Conservation (phyloP, 2,888 invertebrate species). For the Caenorhabditis afra region DNA sequence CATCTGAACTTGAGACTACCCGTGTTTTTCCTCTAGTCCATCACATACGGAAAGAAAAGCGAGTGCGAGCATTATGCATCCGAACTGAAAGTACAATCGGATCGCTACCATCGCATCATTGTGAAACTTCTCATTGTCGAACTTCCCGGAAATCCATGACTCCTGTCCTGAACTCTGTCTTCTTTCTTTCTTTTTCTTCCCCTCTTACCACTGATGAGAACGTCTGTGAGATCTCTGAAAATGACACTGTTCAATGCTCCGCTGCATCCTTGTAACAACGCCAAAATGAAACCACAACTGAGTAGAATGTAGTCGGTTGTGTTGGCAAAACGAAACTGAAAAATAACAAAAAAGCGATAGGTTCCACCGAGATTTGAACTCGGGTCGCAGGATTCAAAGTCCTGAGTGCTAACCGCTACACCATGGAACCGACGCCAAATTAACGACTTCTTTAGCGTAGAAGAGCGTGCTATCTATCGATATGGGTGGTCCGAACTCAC, state of each 20-base stretch:
- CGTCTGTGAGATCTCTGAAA: conserved; percentile 48
- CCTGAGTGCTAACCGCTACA: conserved; percentile 71
- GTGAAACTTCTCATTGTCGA: conserved; percentile 18
- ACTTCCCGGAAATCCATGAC: conserved; percentile 18
- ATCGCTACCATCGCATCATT: conserved; percentile 59
- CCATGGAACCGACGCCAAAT: conserved; percentile 56
- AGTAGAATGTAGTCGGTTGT: conserved; percentile 21
- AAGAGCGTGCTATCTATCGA: too few relatives aligned
- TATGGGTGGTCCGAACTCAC: conserved; percentile 11
- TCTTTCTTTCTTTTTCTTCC: not conserved
- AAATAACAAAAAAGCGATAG: conserved; percentile 30
- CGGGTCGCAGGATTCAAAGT: conserved; percentile 72
- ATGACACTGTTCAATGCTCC: conserved; percentile 35
- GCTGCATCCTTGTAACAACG: conserved; percentile 36
- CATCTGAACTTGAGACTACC: too few relatives aligned
- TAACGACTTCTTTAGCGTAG: too few relatives aligned
- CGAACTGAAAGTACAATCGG: conserved; percentile 60
- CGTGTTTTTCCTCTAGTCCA: too few relatives aligned
- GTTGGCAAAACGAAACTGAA: conserved; percentile 49
- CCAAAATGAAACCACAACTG: conserved; percentile 22
- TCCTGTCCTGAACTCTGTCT: conserved; percentile 26
- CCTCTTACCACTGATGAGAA: conserved; percentile 36
- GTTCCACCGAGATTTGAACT: conserved; percentile 65
- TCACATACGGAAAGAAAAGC: conserved; percentile 67
- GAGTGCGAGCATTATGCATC: conserved; percentile 54